Evolutionary conservation across 2,888 invertebrate genomes (phyloP).

Genomic region (Druceiella hillmani): DNA sequence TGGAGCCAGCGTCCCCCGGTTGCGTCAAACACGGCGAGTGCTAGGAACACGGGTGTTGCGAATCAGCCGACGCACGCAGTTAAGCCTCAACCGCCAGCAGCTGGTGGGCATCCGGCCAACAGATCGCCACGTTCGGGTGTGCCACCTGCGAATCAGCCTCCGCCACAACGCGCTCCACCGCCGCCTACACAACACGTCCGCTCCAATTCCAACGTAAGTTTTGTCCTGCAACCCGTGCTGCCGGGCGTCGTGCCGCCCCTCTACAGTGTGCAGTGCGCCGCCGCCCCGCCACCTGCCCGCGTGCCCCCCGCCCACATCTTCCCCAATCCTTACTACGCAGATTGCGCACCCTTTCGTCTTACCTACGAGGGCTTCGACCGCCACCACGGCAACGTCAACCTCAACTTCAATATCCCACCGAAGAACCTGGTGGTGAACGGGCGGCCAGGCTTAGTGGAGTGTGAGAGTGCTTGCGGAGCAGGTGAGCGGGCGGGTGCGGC

Average conservation of each 20-base stretch:
- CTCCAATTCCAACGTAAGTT: slow-evolving; percentile 45
- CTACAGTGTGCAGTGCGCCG: slow-evolving; percentile 29
- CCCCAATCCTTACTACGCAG: slow-evolving; percentile 41
- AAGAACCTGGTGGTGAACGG: slow-evolving; percentile 41
- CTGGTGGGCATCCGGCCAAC: neutral
- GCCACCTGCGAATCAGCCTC: slow-evolving; percentile 17
- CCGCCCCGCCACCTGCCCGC: slow-evolving; percentile 28
- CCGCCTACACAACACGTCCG: slow-evolving; percentile 22
- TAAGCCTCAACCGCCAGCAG: slow-evolving; percentile 1
- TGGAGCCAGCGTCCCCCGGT: slow-evolving; percentile 18
- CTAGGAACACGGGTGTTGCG: slow-evolving; percentile 25
- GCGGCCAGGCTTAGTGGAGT: slow-evolving; percentile 32
- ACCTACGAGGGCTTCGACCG: slow-evolving; percentile 40
- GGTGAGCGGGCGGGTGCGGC: slow-evolving; percentile 26
- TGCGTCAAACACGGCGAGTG: slow-evolving; percentile 19
- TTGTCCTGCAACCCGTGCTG: slow-evolving; percentile 40
- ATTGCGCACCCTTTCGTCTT: slow-evolving; percentile 42
- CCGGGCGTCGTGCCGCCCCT: slow-evolving; percentile 32
- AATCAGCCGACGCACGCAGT: slow-evolving; percentile 28
- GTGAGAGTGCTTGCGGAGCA: slow-evolving; percentile 30
- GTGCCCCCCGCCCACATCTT: slow-evolving; percentile 30
- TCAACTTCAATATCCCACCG: slow-evolving; percentile 43
- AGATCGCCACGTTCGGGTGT: slow-evolving; percentile 21
- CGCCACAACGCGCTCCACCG: slow-evolving; percentile 22
- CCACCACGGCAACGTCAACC: slow-evolving; percentile 37